Conservation (phyloP, 2,888 invertebrate genomes). For the Mylabris sibirica region DNA sequence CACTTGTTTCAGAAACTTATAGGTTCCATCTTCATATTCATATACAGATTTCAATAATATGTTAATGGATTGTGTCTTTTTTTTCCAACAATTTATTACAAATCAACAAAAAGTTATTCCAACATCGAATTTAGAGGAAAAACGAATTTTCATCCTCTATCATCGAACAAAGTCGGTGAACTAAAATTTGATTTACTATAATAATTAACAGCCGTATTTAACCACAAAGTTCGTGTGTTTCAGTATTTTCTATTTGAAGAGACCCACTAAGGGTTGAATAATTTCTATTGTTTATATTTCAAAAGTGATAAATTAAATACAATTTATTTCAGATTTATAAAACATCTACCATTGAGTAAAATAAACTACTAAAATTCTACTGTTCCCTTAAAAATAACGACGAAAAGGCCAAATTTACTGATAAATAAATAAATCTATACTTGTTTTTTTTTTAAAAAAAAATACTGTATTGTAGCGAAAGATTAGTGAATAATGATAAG, state of each 20-base stretch:
- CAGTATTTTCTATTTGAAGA: constrained; percentile 17
- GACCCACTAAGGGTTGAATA: neutral
- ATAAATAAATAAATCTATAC: constrained; percentile 15
- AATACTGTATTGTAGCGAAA: constrained; percentile 15
- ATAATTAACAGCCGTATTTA: neutral
- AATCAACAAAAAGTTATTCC: neutral
- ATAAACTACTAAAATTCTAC: constrained; percentile 20
- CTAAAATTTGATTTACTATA: neutral
- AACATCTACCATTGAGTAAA: constrained; percentile 20
- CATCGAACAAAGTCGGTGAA: neutral
- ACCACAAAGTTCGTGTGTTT: constrained; percentile 13
- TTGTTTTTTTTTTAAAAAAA: constrained; percentile 26
- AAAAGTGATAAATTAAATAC: constrained; percentile 30
- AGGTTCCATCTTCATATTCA: constrained; percentile 32
- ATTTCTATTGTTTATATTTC: constrained; percentile 28
- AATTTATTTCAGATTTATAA: constrained; percentile 30
- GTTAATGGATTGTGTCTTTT: constrained; percentile 18
- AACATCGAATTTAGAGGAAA: neutral
- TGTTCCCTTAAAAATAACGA: constrained; percentile 22
- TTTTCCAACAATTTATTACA: neutral
- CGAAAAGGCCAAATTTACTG: constrained; percentile 31
- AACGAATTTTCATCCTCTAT: neutral
- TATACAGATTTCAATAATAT: constrained; percentile 29
- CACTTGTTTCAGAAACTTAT: constrained; percentile 42
- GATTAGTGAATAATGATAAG: neutral